Evolutionary conservation across 2,797 vertebrate species (phyloP).

Genomic region (Falco columbarius): DNA sequence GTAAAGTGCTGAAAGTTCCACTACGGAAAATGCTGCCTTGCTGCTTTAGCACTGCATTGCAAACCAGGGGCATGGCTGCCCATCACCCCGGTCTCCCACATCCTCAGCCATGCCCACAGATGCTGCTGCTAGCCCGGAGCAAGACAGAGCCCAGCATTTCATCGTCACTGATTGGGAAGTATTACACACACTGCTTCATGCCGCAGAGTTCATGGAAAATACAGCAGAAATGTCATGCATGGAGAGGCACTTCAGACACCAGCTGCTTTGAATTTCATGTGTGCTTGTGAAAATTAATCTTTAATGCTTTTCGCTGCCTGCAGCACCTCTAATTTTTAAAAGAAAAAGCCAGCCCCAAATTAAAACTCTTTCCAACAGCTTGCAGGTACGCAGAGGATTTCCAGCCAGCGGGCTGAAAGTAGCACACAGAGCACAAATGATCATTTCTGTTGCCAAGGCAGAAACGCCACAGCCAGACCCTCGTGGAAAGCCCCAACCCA

Average conservation of each 20-base stretch:
- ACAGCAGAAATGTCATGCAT: neutral
- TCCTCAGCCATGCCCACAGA: neutral
- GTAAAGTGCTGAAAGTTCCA: neutral
- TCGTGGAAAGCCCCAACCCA: neutral
- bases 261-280: neutral
- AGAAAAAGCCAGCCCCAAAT: neutral
- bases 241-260: neutral
- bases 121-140: neutral
- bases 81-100: rapidly evolving
- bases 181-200: rapidly evolving
- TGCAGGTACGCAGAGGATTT: rapidly evolving
- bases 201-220: neutral
- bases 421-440: neutral
- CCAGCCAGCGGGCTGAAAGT: neutral
- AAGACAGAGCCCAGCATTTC: rapidly evolving
- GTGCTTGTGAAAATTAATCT: neutral
- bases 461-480: neutral
- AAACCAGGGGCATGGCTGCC: neutral
- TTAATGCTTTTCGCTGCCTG: neutral
- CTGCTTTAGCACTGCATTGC: neutral
- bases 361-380: neutral
- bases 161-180: rapidly evolving
- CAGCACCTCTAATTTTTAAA: neutral
- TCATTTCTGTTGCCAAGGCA: neutral
- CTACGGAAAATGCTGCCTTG: neutral